These are phyloP conservation scores for Trissonchulus sp. DNA, from an alignment of 2,888 invertebrate genomes.

Conservation along the genomic window DNA sequence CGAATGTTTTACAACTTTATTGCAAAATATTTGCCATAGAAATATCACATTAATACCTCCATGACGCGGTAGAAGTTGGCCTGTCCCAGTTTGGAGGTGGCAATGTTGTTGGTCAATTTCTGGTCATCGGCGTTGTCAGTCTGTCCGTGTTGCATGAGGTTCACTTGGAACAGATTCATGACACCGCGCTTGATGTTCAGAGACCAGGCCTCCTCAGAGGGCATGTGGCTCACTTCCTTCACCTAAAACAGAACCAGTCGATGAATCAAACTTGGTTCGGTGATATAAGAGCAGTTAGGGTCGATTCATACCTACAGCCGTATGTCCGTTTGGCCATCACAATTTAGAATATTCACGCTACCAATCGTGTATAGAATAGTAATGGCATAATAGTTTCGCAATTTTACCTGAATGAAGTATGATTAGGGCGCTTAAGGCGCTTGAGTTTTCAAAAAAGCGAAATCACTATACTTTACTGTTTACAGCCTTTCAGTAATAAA, in stretches of 20 bases:
- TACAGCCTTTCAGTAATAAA: too few species aligned
- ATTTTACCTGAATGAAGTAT: background rate
- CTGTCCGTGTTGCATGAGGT: conserved; percentile 9
- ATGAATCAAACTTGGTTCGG: background rate
- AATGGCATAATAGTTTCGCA: background rate
- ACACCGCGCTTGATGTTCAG: conserved; percentile 29
- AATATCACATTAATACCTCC: too few species aligned
- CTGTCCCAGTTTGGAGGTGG: background rate
- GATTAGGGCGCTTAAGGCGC: background rate
- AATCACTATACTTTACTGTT: too few species aligned
- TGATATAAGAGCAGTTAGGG: too few species aligned
- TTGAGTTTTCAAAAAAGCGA: too few species aligned
- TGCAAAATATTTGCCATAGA: too few species aligned
- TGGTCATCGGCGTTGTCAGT: background rate
- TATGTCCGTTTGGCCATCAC: too few species aligned
- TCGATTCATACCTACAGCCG: too few species aligned
- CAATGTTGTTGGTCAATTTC: conserved; percentile 16
- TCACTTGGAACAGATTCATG: conserved; percentile 29
- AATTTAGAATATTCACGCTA: too few species aligned
- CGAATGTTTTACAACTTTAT: too few species aligned
- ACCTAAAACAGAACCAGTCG: conserved; percentile 13
- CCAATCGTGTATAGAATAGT: too few species aligned
- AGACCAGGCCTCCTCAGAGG: background rate
- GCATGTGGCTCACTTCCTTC: background rate
- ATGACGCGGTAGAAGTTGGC: conserved; percentile 22